Evolutionary conservation across 2,113 vertebrate species (phyloP), one percentile per base, ranked within the genome.

Genomic region (Copsychus sechellarum): DNA sequence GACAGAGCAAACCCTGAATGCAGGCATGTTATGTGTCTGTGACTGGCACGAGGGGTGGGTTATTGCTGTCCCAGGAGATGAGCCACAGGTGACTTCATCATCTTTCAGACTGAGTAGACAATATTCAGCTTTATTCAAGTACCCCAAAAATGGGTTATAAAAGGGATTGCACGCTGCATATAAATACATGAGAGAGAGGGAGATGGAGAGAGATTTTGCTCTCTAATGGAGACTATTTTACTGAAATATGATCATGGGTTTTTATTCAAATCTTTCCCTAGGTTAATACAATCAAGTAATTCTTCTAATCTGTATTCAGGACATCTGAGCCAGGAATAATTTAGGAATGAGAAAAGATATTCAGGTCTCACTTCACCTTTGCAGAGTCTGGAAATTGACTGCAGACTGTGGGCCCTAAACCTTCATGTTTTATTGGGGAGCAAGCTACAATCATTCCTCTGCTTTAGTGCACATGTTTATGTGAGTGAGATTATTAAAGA

Each of bases 271-370:
- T 96, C 88, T 84, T 96, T 92, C 51, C 86, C 92, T 82, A 43
- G 89, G 65, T 42, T 94, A 88, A 65, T 88, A 71, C 73, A 92
- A 92, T 86, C 84, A 61, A 58, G 69, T 81, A 94, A 78, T 94
- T 86, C 82, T 91, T 94, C 92, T 91, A 92, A 95, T 96, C 87
- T 89, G 43, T 85, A 91, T 85, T 87, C 93, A 94, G 67, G 58
- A 79, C 64, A 71, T 95, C 91, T 95, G 83, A 96, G 57, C 42
- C 87, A 79, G 54, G 84, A 90, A 93, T 89, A 82, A 91, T 53
- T 90, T 86, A 93, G 70, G 54, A 91, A 81, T 53, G 29, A 90
- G 85, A 51, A 92, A 89, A 76, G 91, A 72, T 85, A 93, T 67
- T 91, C 80, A 61, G 78, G 66, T 95, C 85, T 92, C 65, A 86